Conservation (phyloP, 2,113 vertebrate genomes). For the Tapirus terrestris region DNA sequence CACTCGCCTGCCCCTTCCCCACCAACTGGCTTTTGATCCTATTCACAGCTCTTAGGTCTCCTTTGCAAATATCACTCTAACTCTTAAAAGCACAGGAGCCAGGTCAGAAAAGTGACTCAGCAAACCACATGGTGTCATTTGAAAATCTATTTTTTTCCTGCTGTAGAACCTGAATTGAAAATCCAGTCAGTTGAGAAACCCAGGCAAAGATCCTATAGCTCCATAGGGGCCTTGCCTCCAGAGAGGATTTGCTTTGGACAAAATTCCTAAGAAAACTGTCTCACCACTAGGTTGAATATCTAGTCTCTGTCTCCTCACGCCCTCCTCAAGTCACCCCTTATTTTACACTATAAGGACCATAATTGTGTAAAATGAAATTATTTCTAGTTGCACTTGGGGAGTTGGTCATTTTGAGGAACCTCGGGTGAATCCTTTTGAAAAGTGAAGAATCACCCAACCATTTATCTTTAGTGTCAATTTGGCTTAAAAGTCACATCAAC, state of each 20-base stretch:
- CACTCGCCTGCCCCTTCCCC: neutral
- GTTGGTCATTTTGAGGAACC: slow-evolving; percentile 27
- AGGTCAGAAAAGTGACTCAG: slow-evolving; percentile 80
- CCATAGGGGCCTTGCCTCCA: neutral
- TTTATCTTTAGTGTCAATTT: slow-evolving; percentile 36
- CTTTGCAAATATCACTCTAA: slow-evolving; percentile 71
- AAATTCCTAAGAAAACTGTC: slow-evolving; percentile 45
- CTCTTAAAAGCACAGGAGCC: slow-evolving; percentile 69
- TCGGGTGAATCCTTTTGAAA: slow-evolving; percentile 34
- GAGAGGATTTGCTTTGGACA: slow-evolving; percentile 28
- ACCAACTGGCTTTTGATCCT: slow-evolving; percentile 66
- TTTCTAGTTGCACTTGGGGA: neutral
- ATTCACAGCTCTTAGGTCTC: slow-evolving; percentile 63
- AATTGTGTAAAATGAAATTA: slow-evolving; percentile 48
- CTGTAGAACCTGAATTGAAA: slow-evolving; percentile 66
- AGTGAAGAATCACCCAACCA: neutral
- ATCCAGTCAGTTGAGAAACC: slow-evolving; percentile 57
- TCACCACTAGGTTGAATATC: neutral
- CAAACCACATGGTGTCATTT: slow-evolving; percentile 77
- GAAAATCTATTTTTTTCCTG: slow-evolving; percentile 44
- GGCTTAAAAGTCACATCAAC: slow-evolving; percentile 50
- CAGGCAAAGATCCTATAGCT: slow-evolving; percentile 6
- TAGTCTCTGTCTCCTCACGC: neutral
- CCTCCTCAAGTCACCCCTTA: neutral
- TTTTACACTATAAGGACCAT: slow-evolving; percentile 5